phyloP scores from a whole-genome alignment of 2,113 vertebrate species.

The Abramis brama region DNA sequence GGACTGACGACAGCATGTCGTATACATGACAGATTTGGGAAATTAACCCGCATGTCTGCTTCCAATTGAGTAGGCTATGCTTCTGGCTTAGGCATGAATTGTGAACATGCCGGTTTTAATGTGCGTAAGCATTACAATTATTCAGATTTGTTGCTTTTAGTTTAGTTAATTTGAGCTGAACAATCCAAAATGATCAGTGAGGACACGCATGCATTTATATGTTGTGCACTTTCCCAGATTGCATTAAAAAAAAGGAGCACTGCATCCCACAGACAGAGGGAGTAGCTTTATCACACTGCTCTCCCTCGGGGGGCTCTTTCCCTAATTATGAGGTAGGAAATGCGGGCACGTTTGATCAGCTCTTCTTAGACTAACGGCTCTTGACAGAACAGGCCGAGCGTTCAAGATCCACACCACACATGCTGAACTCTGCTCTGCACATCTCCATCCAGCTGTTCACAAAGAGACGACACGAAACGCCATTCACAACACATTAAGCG shows the following conservation, averaged over 20 bases:
- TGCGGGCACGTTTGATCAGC: conserved; percentile 45
- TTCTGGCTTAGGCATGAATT: too few relatives aligned
- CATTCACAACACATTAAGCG: not conserved
- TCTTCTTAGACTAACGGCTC: conserved; percentile 34
- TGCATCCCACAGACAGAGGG: not conserved
- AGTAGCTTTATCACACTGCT: not conserved
- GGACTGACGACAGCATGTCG: not conserved
- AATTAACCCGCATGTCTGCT: not conserved
- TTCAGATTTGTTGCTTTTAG: too few relatives aligned
- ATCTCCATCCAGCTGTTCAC: not conserved
- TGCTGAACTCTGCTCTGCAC: not conserved
- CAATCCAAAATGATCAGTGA: too few relatives aligned
- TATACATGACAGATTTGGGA: not conserved
- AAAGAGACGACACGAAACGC: not conserved
- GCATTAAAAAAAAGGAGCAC: too few relatives aligned
- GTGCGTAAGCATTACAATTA: too few relatives aligned
- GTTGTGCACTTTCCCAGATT: too few relatives aligned
- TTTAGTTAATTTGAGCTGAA: too few relatives aligned
- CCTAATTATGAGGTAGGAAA: not conserved
- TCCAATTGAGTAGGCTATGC: too few relatives aligned
- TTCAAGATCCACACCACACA: not conserved
- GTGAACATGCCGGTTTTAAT: too few relatives aligned
- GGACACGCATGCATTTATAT: too few relatives aligned
- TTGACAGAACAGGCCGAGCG: conserved; percentile 23
- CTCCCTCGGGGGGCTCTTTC: conserved; percentile 11